phyloP scores from a whole-genome alignment of 2,888 invertebrate genomes.

The Cremastobaeus sp. region DNA sequence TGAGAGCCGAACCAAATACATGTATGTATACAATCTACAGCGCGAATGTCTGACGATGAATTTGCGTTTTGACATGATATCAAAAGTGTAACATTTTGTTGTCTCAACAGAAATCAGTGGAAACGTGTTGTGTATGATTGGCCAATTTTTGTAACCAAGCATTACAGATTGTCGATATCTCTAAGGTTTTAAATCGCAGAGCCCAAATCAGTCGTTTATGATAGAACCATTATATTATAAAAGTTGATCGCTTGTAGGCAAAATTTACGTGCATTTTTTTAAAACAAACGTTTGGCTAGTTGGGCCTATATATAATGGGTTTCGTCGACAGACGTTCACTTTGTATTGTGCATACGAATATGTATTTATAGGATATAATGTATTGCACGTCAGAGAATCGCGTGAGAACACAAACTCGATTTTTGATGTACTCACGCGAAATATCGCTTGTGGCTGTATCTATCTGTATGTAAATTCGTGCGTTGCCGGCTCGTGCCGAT shows the following conservation, averaged over 20 bases:
- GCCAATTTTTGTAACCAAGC: no score
- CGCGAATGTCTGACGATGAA: slow-evolving; percentile 45
- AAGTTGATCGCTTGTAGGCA: slow-evolving; percentile 9
- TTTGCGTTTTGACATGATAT: slow-evolving; percentile 19
- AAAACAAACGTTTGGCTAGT: no score
- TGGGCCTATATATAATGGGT: not conserved
- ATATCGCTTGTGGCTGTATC: slow-evolving; percentile 58
- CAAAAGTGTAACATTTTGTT: slow-evolving; percentile 15
- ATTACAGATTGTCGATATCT: no score
- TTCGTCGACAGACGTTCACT: slow-evolving; percentile 51
- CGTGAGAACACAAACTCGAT: slow-evolving; percentile 28
- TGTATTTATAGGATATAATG: slow-evolving; percentile 50
- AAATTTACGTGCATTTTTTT: no score
- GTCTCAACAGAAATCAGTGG: no score
- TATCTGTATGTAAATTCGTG: slow-evolving; percentile 58
- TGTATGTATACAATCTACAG: slow-evolving; percentile 55
- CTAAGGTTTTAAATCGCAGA: no score
- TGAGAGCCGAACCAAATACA: slow-evolving; percentile 41
- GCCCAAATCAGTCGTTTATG: no score
- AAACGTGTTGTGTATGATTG: no score
- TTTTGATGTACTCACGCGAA: slow-evolving; percentile 36
- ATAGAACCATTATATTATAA: no score
- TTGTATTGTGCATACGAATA: slow-evolving; percentile 51
- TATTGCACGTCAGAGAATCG: slow-evolving; percentile 50
- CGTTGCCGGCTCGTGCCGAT: slow-evolving; percentile 56